Evolutionary conservation across 2,888 invertebrate species (phyloP).

Genomic region (Mystacides longicornis): DNA sequence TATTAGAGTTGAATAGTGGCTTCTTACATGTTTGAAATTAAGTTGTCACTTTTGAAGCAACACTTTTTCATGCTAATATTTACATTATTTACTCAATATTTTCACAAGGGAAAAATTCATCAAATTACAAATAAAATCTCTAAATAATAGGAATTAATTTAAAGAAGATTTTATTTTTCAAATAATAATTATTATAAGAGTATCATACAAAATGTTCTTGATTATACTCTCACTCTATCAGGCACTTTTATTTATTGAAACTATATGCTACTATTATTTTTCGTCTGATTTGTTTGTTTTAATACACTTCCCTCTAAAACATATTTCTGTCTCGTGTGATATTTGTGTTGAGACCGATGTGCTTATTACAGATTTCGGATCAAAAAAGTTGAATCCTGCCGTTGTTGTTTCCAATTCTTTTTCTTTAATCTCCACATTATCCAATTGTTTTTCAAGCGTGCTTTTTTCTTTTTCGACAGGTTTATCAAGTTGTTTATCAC

Average conservation of each 20-base stretch:
- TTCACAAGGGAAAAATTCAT: too few relatives aligned
- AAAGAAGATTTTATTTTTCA: too few relatives aligned
- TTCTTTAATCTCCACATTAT: conserved; percentile 26
- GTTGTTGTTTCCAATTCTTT: conserved; percentile 32
- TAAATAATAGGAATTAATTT: too few relatives aligned
- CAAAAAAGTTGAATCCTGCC: conserved; percentile 42
- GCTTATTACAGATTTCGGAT: conserved; percentile 51
- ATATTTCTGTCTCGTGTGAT: conserved; percentile 82
- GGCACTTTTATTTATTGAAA: conserved; percentile 6
- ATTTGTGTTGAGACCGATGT: conserved; percentile 77
- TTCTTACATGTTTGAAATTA: too few relatives aligned
- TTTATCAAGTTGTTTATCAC: conserved; percentile 16
- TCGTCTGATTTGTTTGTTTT: conserved; percentile 47
- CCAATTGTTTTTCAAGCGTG: conserved; percentile 34
- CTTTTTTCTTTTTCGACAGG: conserved; percentile 28
- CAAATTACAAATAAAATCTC: too few relatives aligned
- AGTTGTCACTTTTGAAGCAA: too few relatives aligned
- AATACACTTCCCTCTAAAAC: conserved; percentile 77
- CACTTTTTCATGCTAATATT: too few relatives aligned
- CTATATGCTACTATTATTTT: conserved; percentile 19
- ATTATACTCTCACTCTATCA: too few relatives aligned
- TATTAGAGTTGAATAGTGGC: too few relatives aligned
- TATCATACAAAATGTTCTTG: too few relatives aligned
- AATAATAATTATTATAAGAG: too few relatives aligned
- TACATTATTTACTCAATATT: too few relatives aligned